Base-by-base conservation (phyloP, 1,140 invertebrate genomes). In the Cyclargus thomasi region DNA sequence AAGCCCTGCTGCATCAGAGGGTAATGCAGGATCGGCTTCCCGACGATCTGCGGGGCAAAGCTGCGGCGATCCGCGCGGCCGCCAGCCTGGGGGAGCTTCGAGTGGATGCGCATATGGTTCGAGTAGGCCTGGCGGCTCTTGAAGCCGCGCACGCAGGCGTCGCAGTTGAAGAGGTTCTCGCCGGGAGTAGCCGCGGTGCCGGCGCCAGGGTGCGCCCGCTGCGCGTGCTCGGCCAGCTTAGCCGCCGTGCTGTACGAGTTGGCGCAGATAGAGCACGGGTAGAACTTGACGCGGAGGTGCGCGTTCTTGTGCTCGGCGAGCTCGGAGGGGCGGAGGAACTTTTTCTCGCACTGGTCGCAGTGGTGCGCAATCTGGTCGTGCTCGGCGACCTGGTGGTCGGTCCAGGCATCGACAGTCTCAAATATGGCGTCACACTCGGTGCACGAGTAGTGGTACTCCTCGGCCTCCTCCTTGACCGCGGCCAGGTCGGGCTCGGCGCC, bases 271-370 rank as follows among this genome's bases (percentile, higher is more conserved):
- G 88, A 92, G 67, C 93, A 94, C 0, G 92, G 92, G 67, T 93
- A 94, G 21, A 94, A 92, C 74, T 94, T 94, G 1, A 94, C 89
- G 72, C 94, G 93, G 21, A 94, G 84, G 81, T 95, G 94, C 1
- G 93, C 89, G 73, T 92, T 93, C 57, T 93, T 92, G 74, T 95
- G 94, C 70, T 94, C 93, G 0, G 91, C 90, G 5, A 94, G 81
- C 66, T 94, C 92, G 0, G 83, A 85, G 18, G 92, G 91, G 14
- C 93, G 91, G 23, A 91, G 78, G 75, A 94, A 94, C 55, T 91
- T 91, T 73, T 93, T 92, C 10, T 92, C 92, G 69, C 94, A 95
- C 10, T 94, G 91, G 11, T 92, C 90, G 62, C 94, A 95, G 63
- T 90, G 91, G 64, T 91, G 90, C n/a, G 90, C 90, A 4, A 88